Evolutionary conservation across 2,797 vertebrate genomes (phyloP).

Genomic region (Astyanax mexicanus): DNA sequence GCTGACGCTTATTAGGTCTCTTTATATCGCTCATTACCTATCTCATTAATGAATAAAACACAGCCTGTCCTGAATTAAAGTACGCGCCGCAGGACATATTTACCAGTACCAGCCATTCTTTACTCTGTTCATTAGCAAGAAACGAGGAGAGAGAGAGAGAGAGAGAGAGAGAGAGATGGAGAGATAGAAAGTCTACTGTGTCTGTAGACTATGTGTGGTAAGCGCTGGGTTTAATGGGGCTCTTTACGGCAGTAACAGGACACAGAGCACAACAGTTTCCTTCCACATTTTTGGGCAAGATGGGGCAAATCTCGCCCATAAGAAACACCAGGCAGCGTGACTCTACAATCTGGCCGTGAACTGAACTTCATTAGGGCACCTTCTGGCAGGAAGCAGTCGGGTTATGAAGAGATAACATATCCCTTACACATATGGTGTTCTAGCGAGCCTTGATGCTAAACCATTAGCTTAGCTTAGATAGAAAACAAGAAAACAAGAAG

Average conservation of each 20-base stretch:
- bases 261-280: neutral
- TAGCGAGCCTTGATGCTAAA: too few species aligned
- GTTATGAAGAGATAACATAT: too few species aligned
- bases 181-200: neutral
- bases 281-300: neutral
- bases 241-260: constrained; percentile 41
- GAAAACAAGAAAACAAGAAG: too few species aligned
- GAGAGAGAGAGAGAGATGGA: constrained; percentile 6
- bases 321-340: constrained; percentile 5
- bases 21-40: constrained; percentile 67
- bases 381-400: neutral
- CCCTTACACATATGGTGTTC: too few species aligned
- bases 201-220: neutral
- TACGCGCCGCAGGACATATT: constrained; percentile 60
- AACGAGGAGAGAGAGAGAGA: neutral
- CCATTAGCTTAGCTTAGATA: too few species aligned
- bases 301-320: neutral
- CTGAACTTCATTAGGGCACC: constrained; percentile 22
- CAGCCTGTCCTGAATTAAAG: constrained; percentile 60
- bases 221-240: constrained; percentile 8
- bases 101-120: constrained; percentile 44
- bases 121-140: constrained; percentile 9
- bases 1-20: constrained; percentile 51
- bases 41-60: constrained; percentile 58
- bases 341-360: neutral